Percentiles rank a stretch among this genome's conserved stretches.
These are phyloP conservation scores for Lycocerus yunnanus DNA, from an alignment of 2,888 invertebrate species.

Conservation along the genomic window DNA sequence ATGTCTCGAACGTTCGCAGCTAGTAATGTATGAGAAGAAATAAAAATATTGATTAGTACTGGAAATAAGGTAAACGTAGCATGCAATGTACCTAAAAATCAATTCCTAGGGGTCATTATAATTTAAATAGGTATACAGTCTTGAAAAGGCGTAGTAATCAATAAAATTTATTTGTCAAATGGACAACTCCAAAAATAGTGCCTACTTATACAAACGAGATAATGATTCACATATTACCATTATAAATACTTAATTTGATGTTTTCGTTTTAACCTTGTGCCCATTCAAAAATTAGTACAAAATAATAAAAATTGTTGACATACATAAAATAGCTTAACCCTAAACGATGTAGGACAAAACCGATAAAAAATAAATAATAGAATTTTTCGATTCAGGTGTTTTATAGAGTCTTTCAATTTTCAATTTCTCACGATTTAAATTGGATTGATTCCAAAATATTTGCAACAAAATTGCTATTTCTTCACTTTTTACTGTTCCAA, in stretches of 20 bases:
- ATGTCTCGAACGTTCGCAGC: not conserved
- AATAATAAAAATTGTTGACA: not conserved
- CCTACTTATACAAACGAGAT: not conserved
- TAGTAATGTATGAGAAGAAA: conserved; percentile 26
- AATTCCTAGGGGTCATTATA: conserved; percentile 26
- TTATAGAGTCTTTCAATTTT: not conserved
- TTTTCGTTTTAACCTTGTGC: not conserved
- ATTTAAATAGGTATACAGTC: conserved; percentile 10
- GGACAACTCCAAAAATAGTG: conserved; percentile 12
- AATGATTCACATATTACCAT: not conserved
- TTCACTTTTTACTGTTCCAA: not conserved
- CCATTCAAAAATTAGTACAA: not conserved
- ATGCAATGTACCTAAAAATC: conserved; percentile 40
- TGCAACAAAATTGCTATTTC: not conserved
- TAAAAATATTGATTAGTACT: conserved; percentile 49
- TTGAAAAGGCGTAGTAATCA: conserved; percentile 21
- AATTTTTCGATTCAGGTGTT: not conserved
- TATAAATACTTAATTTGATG: not conserved
- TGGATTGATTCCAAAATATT: not conserved
- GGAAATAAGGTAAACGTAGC: conserved; percentile 41
- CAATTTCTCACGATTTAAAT: not conserved
- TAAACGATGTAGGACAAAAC: not conserved
- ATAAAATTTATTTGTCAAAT: conserved; percentile 19
- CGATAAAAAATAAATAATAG: not conserved
- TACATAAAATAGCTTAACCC: not conserved